Conservation (phyloP, 2,888 invertebrate genomes). For the Stegophylla sp. region DNA sequence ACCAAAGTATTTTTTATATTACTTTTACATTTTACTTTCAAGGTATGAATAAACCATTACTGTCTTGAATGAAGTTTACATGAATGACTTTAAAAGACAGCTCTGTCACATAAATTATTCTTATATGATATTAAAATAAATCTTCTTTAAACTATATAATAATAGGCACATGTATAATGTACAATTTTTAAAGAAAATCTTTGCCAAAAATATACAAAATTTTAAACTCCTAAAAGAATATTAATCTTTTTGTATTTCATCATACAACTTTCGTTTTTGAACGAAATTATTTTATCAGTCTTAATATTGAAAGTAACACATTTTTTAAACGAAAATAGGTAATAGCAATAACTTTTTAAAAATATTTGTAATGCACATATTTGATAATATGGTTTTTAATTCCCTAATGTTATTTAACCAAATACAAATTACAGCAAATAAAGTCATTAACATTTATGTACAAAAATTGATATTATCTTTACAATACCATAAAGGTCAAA, state of each 20-base stretch:
- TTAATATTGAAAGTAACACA: neutral
- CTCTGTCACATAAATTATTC: neutral
- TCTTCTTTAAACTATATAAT: neutral
- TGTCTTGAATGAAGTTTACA: neutral
- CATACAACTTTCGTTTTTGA: neutral
- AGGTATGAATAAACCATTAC: neutral
- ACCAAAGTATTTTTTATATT: no score
- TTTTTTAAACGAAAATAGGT: neutral
- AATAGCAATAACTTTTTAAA: neutral
- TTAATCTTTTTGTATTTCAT: neutral
- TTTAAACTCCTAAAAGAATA: no score
- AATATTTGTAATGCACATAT: neutral
- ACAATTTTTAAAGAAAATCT: neutral
- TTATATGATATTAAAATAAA: neutral
- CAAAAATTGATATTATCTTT: neutral
- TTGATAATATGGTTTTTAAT: neutral
- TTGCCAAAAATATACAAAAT: no score
- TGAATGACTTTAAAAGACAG: neutral
- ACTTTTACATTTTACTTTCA: no score
- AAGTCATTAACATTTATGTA: conserved; percentile 36
- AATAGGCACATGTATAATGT: neutral
- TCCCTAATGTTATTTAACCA: neutral
- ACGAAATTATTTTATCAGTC: neutral
- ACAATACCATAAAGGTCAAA: conserved; percentile 28
- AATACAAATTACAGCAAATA: neutral